phyloP scores from a whole-genome alignment of 2,113 vertebrate species.

The Tor tambroides region DNA sequence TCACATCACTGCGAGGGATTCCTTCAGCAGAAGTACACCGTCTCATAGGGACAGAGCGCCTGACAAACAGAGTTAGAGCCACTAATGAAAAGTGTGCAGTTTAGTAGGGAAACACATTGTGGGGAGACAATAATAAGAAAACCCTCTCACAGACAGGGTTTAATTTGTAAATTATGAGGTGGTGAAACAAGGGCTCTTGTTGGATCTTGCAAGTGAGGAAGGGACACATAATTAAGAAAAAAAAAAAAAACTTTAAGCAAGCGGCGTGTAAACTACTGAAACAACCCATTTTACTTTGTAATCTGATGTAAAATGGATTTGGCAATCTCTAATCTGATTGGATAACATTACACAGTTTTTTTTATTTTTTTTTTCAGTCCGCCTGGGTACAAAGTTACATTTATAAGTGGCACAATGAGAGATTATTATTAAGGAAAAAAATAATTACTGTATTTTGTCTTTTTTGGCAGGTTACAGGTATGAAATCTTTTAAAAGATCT shows the following conservation, averaged over 20 bases:
- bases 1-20: constrained; percentile 12
- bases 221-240: background rate
- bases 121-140: background rate
- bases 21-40: background rate
- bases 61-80: background rate
- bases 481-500: background rate
- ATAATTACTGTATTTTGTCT: background rate
- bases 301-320: background rate
- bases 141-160: background rate
- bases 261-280: background rate
- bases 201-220: background rate
- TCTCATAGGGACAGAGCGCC: background rate
- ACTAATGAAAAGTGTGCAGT: background rate
- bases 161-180: background rate
- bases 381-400: background rate
- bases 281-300: background rate
- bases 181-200: background rate
- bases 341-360: background rate
- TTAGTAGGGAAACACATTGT: background rate
- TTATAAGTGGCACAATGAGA: background rate
- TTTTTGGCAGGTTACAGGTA: background rate
- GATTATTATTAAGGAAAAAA: background rate
- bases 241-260: background rate
- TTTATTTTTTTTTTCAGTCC: background rate
- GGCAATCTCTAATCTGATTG: background rate